Evolutionary conservation across 2,888 invertebrate species (phyloP).

Genomic region (Mesoligia furuncula): DNA sequence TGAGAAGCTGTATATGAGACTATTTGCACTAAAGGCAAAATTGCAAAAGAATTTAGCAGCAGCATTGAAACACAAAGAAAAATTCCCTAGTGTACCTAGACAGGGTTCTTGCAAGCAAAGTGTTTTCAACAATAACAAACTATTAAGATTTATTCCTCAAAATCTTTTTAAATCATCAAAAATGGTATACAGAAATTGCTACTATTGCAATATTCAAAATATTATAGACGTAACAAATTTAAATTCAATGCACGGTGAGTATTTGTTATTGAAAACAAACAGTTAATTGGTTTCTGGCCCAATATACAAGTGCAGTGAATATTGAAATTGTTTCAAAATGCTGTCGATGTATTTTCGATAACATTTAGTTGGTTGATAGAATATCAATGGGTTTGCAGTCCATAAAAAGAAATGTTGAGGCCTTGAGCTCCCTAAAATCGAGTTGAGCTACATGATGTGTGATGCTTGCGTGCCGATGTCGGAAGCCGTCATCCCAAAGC

Average conservation of each 20-base stretch:
- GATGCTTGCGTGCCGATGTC: slow-evolving; percentile 4
- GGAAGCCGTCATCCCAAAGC: not conserved
- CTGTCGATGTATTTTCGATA: slow-evolving; percentile 25
- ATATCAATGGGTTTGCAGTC: slow-evolving; percentile 36
- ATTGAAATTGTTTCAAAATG: slow-evolving; percentile 24
- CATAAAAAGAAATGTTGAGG: slow-evolving; percentile 17
- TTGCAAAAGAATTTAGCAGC: too few species aligned
- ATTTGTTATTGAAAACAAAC: slow-evolving; percentile 46
- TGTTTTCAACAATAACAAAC: not conserved
- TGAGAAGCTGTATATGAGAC: not conserved
- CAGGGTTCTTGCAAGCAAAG: not conserved
- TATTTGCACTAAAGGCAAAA: not conserved
- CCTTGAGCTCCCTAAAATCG: slow-evolving; percentile 6
- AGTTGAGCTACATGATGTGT: slow-evolving; percentile 5
- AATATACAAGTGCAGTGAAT: slow-evolving; percentile 24
- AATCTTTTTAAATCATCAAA: not conserved
- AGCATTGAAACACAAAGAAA: not conserved
- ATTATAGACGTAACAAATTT: not conserved
- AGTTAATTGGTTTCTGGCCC: slow-evolving; percentile 30
- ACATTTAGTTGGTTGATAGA: slow-evolving; percentile 14
- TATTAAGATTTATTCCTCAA: not conserved
- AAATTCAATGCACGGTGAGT: slow-evolving; percentile 22
- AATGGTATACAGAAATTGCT: not conserved
- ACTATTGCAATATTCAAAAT: not conserved
- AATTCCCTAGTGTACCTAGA: not conserved